Evolutionary conservation across 2,888 invertebrate species (phyloP), one percentile per base, ranked within the genome.

Genomic region (Callimorpha dominula): DNA sequence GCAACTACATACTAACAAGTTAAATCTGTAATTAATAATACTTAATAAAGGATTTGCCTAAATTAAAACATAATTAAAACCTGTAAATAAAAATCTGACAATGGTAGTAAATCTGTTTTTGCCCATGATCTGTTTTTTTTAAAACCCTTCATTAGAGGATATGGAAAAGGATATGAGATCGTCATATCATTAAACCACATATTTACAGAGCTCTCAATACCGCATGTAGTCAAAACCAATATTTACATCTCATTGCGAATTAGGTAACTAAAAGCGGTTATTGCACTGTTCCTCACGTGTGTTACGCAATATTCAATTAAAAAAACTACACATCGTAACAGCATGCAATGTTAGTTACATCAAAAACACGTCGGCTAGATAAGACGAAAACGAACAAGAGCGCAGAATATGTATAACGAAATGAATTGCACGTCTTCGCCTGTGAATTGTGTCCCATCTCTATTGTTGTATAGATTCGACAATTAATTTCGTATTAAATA

Each of bases 281-380:
- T 84, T 84, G 85, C 86, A 86, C 81, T 85, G 77, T 63, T 49
- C 64, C 63, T 67, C 67, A n/a, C n/a, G n/a, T 54, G 42, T 31
- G 79, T 89, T 88, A 81, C 80, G 85, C 80, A 89, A 89, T 73
- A 69, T 68, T 77, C 84, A 88, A 89, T 89, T 87, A 87, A 83
- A 85, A 31, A 81, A 85, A 81, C 80, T 76, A 83, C 78, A 81
- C 82, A 83, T 82, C 83, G 84, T 83, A 86, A 84, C 80, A 83
- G 70, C 89, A 89, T 85, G 89, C 89, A 85, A 88, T 83, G 85
- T 86, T 81, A 81, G 85, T 87, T 87, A 86, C 87, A 84, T 85
- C 83, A 85, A 83, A 86, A 87, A 88, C 88, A 85, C 82, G 88
- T 83, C 82, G 76, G 78, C 69, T 76, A 82, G 87, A 85, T 82